Evolutionary conservation across 2,113 vertebrate species (phyloP), one percentile per base, ranked within the genome.

Genomic region (Scalopus aquaticus): DNA sequence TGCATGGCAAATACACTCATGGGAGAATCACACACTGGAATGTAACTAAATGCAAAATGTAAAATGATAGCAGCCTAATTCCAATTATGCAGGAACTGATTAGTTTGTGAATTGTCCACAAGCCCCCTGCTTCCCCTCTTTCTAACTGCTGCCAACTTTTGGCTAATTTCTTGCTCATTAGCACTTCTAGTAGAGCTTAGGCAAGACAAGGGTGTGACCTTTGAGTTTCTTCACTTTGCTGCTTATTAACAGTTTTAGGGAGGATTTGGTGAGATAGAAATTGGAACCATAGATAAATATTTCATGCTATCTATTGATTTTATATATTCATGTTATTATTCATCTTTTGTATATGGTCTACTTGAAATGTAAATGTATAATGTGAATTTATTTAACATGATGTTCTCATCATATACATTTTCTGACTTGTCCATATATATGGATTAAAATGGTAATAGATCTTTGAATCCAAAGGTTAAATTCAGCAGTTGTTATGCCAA

Each of bases 121-220:
- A 73, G 46, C 85, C 82, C 86, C 91, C 93, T 92, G 95, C 95
- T 91, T 97, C 83, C 91, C 44, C 89, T 93, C 84, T 32, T 79
- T 85, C 51, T 86, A 85, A 80, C 82, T 74, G 94, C 92, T 95
- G 97, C 94, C 96, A 96, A 89, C 69, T 91, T 96, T 94, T 89
- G 82, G 92, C 87, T 96, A 93, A 95, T 96, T 97, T 80, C 26
- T 12, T 93, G 60, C 95, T 96, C 96, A 95, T 96, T 96, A 96
- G 56, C 87, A 77, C 78, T 86, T 95, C 70, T 83, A 95, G 58
- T 89, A 73, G 83, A 94, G 83, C 30, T 19, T 80, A 69, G 90
- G 65, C 78, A 96, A 96, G 51, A 74, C 49, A 46, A 79, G 79
- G 46, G 32, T 74, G 15, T 85, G 84, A 94, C 82, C 90, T 94